Evolutionary conservation across 2,888 invertebrate genomes (phyloP).

Genomic region (Plemyria rubiginata): DNA sequence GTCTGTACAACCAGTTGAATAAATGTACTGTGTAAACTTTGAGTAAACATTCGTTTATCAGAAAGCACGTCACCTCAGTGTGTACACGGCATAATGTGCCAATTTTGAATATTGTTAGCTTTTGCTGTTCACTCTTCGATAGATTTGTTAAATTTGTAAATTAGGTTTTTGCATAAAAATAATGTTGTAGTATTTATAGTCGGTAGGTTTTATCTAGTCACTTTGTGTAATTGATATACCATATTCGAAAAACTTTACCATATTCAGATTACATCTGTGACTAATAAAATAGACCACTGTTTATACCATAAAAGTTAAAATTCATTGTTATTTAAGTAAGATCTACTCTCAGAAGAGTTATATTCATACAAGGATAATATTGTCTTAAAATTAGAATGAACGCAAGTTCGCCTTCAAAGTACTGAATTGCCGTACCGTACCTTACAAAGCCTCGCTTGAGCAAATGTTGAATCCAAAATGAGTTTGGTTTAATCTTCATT

Average conservation of each 20-base stretch:
- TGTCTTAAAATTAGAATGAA: not conserved
- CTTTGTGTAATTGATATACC: slow-evolving; percentile 1
- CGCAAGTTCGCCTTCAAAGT: not conserved
- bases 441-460: not conserved
- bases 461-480: slow-evolving; percentile 1
- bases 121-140: slow-evolving; percentile 1
- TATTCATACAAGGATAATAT: slow-evolving; percentile 1
- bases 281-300: not conserved
- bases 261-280: not conserved
- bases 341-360: not conserved
- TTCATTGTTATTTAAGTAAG: not conserved
- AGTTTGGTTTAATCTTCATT: not conserved
- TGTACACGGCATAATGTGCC: slow-evolving; percentile 7
- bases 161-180: not conserved
- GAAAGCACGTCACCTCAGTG: not conserved
- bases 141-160: not conserved
- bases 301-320: not conserved
- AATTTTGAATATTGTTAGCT: slow-evolving; percentile 7
- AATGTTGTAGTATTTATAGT: slow-evolving; percentile 5
- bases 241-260: not conserved
- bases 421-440: slow-evolving; percentile 13
- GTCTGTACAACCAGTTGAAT: no score
- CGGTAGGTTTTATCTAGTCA: slow-evolving; percentile 12
- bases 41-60: no score
- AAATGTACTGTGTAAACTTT: no score